phyloP scores from a whole-genome alignment of 2,888 invertebrate species.

The Doris montereyensis region DNA sequence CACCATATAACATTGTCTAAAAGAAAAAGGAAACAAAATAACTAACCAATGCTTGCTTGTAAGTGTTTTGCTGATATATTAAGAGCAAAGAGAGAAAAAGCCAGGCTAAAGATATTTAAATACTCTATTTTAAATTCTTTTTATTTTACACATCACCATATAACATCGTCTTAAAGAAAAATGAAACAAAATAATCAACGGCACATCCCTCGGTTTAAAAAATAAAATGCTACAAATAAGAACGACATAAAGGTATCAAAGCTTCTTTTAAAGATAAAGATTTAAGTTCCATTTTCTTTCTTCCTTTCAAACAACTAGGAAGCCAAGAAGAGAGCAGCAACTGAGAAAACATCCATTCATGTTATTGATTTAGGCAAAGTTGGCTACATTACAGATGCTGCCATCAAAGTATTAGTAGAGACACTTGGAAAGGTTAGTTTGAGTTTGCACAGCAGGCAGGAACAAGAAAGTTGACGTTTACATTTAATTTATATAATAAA shows the following conservation, averaged over 20 bases:
- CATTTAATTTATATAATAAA: no score
- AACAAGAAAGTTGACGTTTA: no score
- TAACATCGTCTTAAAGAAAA: not conserved
- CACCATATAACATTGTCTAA: not conserved
- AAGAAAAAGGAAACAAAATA: not conserved
- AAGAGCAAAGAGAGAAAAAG: no score
- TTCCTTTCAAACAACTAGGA: not conserved
- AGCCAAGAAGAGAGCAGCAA: not conserved
- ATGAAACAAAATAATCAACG: not conserved
- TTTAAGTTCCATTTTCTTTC: not conserved
- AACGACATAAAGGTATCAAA: not conserved
- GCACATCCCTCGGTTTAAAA: no score
- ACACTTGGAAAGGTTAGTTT: conserved; percentile 24
- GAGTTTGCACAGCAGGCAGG: no score
- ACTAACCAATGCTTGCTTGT: no score
- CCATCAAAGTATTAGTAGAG: conserved; percentile 28
- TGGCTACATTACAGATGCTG: conserved; percentile 44
- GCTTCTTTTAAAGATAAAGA: not conserved
- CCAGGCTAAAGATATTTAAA: no score
- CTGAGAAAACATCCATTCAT: no score
- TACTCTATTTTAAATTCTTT: not conserved
- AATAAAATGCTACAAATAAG: not conserved
- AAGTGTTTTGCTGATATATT: no score
- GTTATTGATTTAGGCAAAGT: conserved; percentile 40
- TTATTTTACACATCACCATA: not conserved